These are phyloP conservation scores for Jacana jacana DNA, from an alignment of 2,113 vertebrate species.

Conservation along the genomic window DNA sequence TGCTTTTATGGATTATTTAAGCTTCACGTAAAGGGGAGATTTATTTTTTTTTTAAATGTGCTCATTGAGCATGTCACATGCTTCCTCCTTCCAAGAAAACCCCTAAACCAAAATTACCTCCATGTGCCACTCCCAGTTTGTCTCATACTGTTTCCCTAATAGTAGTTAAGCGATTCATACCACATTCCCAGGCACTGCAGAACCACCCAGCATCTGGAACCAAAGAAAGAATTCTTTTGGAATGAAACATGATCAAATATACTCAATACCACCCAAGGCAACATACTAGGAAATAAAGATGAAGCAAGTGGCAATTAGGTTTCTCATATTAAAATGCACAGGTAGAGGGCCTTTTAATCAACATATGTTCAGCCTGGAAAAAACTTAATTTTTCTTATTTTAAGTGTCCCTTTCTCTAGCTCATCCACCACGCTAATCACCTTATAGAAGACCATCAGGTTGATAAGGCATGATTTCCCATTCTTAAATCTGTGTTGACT, in stretches of 20 bases:
- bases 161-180: not conserved
- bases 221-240: not conserved
- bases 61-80: too few relatives aligned
- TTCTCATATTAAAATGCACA: not conserved
- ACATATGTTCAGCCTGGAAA: not conserved
- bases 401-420: not conserved
- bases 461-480: not conserved
- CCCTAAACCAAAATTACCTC: not conserved
- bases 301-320: not conserved
- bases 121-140: rapidly evolving
- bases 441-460: not conserved
- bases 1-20: not conserved
- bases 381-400: not conserved
- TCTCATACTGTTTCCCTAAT: not conserved
- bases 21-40: not conserved
- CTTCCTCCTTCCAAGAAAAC: not conserved
- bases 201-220: not conserved
- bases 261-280: not conserved
- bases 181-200: not conserved
- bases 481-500: not conserved
- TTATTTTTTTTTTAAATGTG: not conserved
- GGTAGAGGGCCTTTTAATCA: not conserved
- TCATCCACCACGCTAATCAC: not conserved
- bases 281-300: not conserved
- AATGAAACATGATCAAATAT: not conserved